Percentiles rank a stretch among this genome's conserved stretches.
Evolutionary conservation across 37 sponge, comb jelly and placozoan species (phyloP).

Genomic region (Cliona cf. orientalis): DNA sequence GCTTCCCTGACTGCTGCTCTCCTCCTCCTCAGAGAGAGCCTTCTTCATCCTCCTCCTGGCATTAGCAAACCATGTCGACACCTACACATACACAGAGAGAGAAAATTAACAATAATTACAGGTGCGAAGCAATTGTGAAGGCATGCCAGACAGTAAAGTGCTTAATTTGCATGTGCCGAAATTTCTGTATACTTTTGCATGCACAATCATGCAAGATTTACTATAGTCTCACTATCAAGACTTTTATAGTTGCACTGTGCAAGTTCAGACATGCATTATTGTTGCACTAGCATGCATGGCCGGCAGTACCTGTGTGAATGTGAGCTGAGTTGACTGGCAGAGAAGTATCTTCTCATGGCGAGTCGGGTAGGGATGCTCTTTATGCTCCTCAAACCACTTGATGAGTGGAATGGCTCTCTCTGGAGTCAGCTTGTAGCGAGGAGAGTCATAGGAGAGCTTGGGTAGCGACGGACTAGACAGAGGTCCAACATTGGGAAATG

Average conservation of each 20-base stretch:
- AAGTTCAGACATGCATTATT: neutral
- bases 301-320: slow-evolving; percentile 79
- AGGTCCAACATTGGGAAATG: neutral
- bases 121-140: neutral
- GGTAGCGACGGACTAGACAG: slow-evolving; percentile 4
- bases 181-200: too few species aligned
- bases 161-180: too few species aligned
- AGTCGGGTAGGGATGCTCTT: slow-evolving; percentile 87
- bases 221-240: neutral
- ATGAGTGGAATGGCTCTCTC: slow-evolving; percentile 81
- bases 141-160: neutral
- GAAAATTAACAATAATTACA: neutral
- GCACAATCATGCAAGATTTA: neutral
- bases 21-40: slow-evolving; percentile 50
- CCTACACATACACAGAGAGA: slow-evolving; percentile 18
- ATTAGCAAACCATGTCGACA: slow-evolving; percentile 91
- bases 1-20: too few species aligned
- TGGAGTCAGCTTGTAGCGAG: slow-evolving; percentile 84
- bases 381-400: slow-evolving; percentile 89
- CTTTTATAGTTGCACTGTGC: neutral
- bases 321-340: slow-evolving; percentile 79
- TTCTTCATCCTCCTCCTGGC: slow-evolving; percentile 80
- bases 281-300: neutral
- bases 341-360: slow-evolving; percentile 81
- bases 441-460: slow-evolving; percentile 62